Evolutionary conservation across 2,113 vertebrate species (phyloP).

Genomic region (Amia ocellicauda): DNA sequence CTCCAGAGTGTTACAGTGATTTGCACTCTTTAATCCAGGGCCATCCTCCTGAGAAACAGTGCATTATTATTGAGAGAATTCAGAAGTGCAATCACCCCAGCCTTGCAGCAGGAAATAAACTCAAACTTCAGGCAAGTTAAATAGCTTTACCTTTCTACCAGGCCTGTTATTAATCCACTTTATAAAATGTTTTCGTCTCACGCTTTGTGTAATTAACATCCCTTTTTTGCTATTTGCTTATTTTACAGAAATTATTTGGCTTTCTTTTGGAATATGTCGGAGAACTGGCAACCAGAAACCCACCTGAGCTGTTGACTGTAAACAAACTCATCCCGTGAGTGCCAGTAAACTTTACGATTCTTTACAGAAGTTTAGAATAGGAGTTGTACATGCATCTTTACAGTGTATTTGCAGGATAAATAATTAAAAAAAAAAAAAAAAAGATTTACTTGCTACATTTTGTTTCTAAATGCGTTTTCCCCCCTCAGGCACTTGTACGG

Average conservation of each 20-base stretch:
- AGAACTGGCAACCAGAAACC: constrained; percentile 66
- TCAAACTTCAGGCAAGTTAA: constrained; percentile 76
- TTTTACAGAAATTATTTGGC: constrained; percentile 80
- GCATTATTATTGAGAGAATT: constrained; percentile 80
- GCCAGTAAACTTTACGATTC: neutral
- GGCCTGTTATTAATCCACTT: neutral
- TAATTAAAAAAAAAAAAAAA: neutral
- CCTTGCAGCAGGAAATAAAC: constrained; percentile 83
- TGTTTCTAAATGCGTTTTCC: neutral
- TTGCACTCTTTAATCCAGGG: constrained; percentile 70
- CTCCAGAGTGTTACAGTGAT: constrained; percentile 69
- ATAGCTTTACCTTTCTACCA: neutral
- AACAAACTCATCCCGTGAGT: constrained; percentile 84
- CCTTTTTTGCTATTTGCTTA: neutral
- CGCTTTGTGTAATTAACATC: too few relatives aligned
- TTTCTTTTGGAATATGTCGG: constrained; percentile 87
- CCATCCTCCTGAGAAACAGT: constrained; percentile 72
- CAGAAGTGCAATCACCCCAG: constrained; percentile 88
- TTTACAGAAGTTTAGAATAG: too few relatives aligned
- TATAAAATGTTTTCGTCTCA: neutral
- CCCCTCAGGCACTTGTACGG: constrained; percentile 72
- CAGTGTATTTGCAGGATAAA: too few relatives aligned
- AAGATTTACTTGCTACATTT: neutral
- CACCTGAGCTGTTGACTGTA: constrained; percentile 72
- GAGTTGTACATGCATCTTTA: too few relatives aligned